phyloP scores from a whole-genome alignment of 1,140 invertebrate genomes.

The Hyphantria cunea region DNA sequence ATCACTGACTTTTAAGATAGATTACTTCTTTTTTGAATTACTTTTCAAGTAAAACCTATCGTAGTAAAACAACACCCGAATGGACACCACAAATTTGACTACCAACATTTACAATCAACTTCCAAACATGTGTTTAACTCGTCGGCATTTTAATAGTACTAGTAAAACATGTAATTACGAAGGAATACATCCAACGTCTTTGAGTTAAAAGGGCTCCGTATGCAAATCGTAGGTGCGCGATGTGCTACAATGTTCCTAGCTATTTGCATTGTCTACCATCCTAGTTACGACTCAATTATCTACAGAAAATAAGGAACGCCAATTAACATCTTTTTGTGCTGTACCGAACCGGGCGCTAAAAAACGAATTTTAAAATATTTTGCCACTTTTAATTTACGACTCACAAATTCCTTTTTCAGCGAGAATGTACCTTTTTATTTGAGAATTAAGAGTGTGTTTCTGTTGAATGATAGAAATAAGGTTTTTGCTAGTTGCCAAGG shows the following conservation, averaged over 20 bases:
- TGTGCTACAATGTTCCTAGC: slow-evolving; percentile 41
- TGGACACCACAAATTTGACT: neutral
- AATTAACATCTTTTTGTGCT: slow-evolving; percentile 59
- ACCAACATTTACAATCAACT: slow-evolving; percentile 17
- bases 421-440: slow-evolving; percentile 23
- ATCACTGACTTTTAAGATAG: no score
- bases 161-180: slow-evolving; percentile 42
- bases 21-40: no score
- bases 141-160: slow-evolving; percentile 35
- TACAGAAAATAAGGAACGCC: slow-evolving; percentile 47
- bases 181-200: slow-evolving; percentile 30
- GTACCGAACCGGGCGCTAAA: slow-evolving; percentile 32
- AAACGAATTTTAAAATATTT: slow-evolving; percentile 32
- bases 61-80: no score
- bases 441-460: slow-evolving; percentile 8
- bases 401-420: slow-evolving; percentile 18
- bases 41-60: no score
- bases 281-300: slow-evolving; percentile 57
- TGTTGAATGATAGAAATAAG: slow-evolving; percentile 16
- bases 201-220: slow-evolving; percentile 44
- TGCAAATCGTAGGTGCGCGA: slow-evolving; percentile 43
- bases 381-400: slow-evolving; percentile 26
- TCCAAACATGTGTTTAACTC: slow-evolving; percentile 29
- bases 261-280: slow-evolving; percentile 50
- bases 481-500: slow-evolving; percentile 29